Evolutionary conservation across 2,888 invertebrate genomes (phyloP), one percentile per base, ranked within the genome.

Genomic region (Aporophyla lueneburgensis): DNA sequence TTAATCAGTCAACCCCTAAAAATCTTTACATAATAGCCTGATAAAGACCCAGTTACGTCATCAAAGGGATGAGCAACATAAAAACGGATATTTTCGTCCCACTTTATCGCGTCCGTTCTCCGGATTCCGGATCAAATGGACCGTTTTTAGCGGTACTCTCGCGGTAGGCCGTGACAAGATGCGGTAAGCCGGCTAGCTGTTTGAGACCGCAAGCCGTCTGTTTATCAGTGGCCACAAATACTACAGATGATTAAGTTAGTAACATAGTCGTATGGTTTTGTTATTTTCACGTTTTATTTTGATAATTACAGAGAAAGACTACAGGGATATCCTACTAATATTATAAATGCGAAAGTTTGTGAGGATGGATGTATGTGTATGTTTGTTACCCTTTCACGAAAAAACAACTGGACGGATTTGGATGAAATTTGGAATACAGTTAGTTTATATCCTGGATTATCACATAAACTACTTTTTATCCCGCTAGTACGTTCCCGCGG

Each of bases 11-110:
- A 72, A 68, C 40, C 82, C 40, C 24, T 40, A 21, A 67, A 62
- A 40, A 67, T 59, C 53, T 61, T 73, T 61, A 61, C 86, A 68
- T 86, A 85, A 85, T 62, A 70, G 54, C 54, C 33, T 53, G 19
- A 73, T 70, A 76, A 81, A 81, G 24, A 58, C 61, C 61, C 70
- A 77, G 56, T 71, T 68, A 73, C 65, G 59, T 75, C 68, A 76
- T 86, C 73, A 83, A 78, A 83, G 54, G 61, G 63, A 84, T 66
- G 65, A 69, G 56, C 51, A n/a, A 59, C 54, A 76, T 68, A 71
- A 79, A 84, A 80, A 76, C 54, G 75, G 63, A 51, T 70, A 86
- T 76, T 84, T 70, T 79, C 67, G 61, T 58, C 63, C 74, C 72
- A 71, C 46, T 84, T 86, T 86, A 75, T 72, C 70, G 59, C n/a